Base-by-base conservation (phyloP, 2,797 vertebrate genomes). In the Pipistrellus kuhlii region DNA sequence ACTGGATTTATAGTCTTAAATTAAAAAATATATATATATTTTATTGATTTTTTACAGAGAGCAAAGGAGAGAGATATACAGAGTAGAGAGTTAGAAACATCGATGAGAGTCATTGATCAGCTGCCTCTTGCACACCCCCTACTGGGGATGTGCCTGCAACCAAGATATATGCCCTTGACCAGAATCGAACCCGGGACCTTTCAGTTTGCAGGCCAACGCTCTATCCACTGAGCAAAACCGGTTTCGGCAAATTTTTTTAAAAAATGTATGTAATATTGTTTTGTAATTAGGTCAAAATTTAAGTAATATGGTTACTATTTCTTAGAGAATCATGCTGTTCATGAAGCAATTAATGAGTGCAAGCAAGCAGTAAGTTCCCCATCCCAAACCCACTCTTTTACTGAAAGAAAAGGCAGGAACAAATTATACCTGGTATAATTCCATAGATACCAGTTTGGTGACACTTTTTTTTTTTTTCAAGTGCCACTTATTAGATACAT, bases 401-500 rank as follows among this genome's bases (percentile, higher is more conserved):
- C 55, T n/a, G 73, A 94, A 64, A 73, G 38, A 89, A 64, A 1
- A 6, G 62, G 48, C 57, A 85, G 87, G 75, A 68, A 90, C 27
- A 88, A 57, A 64, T 15, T n/a, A 94, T 76, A 21, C 72, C 68
- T 86, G 75, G 15, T 18, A 5, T 8, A 53, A 88, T 71, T 80
- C 85, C 80, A 88, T 53, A 44, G 72, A 69, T 62, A 83, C 51
- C 23, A 95, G 48, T 32, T 41, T 92, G 62, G 77, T 73, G 80
- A 71, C 84, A 86, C 18, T 18, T 48, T 90, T 66, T 83, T 85
- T 18, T 85, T 95, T 59, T 35, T 41, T 41, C 38, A 21, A 5
- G 2, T 95, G 91, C n/a, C 46, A 85, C 48, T 30, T 97, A 46
- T 95, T 96, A 94, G 35, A 85, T 78, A 48, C 95, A 93, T 64